phyloP scores from a whole-genome alignment of 2,888 invertebrate species.

The Trichogramma evanescens region DNA sequence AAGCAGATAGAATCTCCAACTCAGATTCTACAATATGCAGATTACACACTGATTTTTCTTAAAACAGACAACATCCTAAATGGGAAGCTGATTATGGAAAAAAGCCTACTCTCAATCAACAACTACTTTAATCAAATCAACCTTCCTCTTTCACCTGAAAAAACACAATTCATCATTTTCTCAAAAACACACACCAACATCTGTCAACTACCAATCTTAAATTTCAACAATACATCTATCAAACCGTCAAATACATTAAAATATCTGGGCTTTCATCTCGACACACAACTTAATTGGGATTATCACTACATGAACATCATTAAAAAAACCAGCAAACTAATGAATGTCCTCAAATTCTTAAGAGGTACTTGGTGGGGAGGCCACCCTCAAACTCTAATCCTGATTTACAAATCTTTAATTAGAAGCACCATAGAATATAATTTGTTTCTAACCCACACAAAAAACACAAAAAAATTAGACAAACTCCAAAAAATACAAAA shows the following conservation, averaged over 20 bases:
- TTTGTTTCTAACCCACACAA: not conserved
- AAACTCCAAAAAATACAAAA: not conserved
- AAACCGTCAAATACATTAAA: not conserved
- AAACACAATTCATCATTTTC: constrained; percentile 1
- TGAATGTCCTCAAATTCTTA: not conserved
- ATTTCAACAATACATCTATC: no score
- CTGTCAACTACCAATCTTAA: no score
- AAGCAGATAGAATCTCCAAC: not conserved
- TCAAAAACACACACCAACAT: not conserved
- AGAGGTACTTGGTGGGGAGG: constrained; percentile 3
- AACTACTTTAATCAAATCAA: not conserved
- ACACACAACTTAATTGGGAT: not conserved
- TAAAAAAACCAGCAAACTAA: not conserved
- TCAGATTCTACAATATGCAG: not conserved
- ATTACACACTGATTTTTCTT: not conserved
- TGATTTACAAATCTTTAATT: not conserved
- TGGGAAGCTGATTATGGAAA: not conserved
- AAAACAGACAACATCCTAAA: not conserved
- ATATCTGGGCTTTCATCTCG: not conserved
- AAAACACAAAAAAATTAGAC: not conserved
- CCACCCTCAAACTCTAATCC: not conserved
- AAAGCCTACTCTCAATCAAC: not conserved
- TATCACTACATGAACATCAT: not conserved
- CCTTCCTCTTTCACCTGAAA: not conserved
- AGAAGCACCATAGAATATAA: not conserved